Evolutionary conservation across 2,888 invertebrate genomes (phyloP).

Genomic region (Chaitophorus viminalis): DNA sequence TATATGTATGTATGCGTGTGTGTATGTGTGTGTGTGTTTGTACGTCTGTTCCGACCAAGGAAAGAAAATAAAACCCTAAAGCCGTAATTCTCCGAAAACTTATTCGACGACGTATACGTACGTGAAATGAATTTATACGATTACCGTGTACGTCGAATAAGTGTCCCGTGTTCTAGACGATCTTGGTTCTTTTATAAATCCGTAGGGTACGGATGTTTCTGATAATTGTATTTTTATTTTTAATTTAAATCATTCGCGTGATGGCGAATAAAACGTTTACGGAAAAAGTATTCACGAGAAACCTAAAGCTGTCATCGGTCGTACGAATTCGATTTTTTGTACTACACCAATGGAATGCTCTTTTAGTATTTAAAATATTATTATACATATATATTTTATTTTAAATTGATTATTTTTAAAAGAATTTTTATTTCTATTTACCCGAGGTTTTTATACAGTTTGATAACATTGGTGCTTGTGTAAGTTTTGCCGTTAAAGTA

Average conservation of each 20-base stretch:
- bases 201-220: too few relatives aligned
- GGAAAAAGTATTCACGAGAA: not conserved
- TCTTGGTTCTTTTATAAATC: too few relatives aligned
- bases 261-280: not conserved
- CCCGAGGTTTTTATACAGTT: not conserved
- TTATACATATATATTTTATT: too few relatives aligned
- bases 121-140: too few relatives aligned
- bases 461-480: not conserved
- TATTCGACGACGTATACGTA: not conserved
- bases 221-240: not conserved
- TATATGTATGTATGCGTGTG: not conserved
- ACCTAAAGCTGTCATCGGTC: not conserved
- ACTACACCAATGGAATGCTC: not conserved
- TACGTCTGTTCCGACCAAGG: not conserved
- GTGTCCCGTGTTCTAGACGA: not conserved
- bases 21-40: not conserved
- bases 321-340: not conserved
- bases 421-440: not conserved
- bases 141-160: not conserved
- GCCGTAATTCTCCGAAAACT: not conserved
- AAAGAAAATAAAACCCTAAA: not conserved
- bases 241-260: not conserved
- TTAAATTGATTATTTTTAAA: not conserved
- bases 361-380: too few relatives aligned
- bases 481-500: not conserved